A percentile compares a stretch with the other conserved stretches of the same genome.
phyloP scores from a whole-genome alignment of 2,113 vertebrate genomes.

The Ictidomys tridecemlineatus region DNA sequence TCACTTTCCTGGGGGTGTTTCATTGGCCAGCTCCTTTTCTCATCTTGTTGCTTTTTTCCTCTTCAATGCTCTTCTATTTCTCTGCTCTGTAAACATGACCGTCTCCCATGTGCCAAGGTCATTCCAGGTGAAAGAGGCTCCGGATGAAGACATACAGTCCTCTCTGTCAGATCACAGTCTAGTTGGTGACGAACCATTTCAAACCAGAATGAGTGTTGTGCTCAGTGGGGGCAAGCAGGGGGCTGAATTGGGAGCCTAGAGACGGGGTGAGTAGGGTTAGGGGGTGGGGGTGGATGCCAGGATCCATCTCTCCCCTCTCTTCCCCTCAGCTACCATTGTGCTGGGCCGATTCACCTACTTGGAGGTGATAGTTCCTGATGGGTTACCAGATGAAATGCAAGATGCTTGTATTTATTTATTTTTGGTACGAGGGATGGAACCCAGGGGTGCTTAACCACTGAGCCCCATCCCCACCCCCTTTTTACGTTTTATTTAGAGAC shows the following conservation, averaged over 20 bases:
- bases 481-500: too few species aligned
- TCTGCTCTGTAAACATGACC: background rate
- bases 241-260: background rate
- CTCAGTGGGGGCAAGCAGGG: background rate
- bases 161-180: background rate
- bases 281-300: background rate
- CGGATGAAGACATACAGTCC: background rate
- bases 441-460: too few species aligned
- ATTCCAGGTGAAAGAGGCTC: background rate
- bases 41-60: background rate
- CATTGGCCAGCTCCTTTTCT: background rate
- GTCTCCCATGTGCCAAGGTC: background rate
- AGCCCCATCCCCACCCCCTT: too few species aligned
- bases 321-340: background rate
- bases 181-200: background rate
- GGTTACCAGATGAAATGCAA: slow-evolving; percentile 21
- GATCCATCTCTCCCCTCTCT: too few species aligned
- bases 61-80: background rate
- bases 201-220: background rate
- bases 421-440: too few species aligned
- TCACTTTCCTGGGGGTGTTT: background rate
- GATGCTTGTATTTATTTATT: too few species aligned
- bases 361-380: background rate
- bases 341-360: background rate
- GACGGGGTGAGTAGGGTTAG: background rate